Evolutionary conservation across 2,113 vertebrate species (phyloP).

Genomic region (Pterophyllum scalare): DNA sequence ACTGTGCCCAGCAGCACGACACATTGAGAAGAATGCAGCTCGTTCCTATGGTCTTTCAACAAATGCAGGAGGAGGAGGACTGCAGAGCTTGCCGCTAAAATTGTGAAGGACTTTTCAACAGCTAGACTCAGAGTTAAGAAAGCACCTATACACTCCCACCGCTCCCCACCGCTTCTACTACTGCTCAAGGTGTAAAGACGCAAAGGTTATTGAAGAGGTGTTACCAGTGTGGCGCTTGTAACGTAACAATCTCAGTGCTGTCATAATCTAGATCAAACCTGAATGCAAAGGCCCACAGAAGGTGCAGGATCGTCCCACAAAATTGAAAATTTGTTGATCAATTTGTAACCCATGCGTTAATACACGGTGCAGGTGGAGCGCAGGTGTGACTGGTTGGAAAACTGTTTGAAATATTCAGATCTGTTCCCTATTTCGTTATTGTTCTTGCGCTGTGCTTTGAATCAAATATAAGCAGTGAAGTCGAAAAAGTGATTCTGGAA

Average conservation of each 20-base stretch:
- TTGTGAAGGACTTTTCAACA: constrained; percentile 61
- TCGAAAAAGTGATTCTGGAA: constrained; percentile 33
- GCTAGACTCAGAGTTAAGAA: constrained; percentile 29
- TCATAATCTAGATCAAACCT: neutral
- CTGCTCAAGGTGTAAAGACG: constrained; percentile 33
- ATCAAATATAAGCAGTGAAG: constrained; percentile 17
- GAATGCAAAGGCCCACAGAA: neutral
- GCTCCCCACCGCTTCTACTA: neutral
- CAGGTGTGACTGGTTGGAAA: constrained; percentile 34
- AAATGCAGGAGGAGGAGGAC: constrained; percentile 43
- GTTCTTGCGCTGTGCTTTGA: neutral
- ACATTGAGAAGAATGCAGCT: constrained; percentile 48
- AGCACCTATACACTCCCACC: constrained; percentile 4
- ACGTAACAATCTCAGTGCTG: neutral
- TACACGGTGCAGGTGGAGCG: neutral
- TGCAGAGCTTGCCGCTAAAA: constrained; percentile 24
- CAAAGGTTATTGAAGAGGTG: neutral
- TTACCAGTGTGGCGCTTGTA: neutral
- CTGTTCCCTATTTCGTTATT: neutral
- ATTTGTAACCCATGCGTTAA: constrained; percentile 17
- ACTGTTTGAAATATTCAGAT: neutral
- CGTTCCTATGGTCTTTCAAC: constrained; percentile 58
- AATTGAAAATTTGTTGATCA: neutral
- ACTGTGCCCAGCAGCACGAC: constrained; percentile 49
- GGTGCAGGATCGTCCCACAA: neutral